These are phyloP conservation scores for Oenanthe melanoleuca DNA, from an alignment of 2,113 vertebrate species.

Conservation along the genomic window DNA sequence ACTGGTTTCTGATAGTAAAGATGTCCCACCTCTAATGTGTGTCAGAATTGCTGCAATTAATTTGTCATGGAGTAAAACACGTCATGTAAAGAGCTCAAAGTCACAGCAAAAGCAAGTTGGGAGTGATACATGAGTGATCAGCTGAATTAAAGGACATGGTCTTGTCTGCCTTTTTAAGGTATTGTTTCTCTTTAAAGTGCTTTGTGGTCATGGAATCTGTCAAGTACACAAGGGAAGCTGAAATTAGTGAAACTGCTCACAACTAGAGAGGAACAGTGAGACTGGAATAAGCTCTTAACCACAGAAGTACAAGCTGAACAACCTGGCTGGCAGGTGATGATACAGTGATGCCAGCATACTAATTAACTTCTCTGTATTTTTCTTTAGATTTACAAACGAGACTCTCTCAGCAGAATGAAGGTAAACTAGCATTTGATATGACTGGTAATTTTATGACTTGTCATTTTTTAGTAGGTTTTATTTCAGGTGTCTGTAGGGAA, in stretches of 20 bases:
- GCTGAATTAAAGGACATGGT: neutral
- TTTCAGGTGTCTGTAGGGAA: neutral
- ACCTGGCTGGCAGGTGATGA: neutral
- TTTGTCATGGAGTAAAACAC: neutral
- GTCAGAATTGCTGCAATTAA: neutral
- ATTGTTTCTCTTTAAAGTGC: neutral
- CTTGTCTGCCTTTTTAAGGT: neutral
- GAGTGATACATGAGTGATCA: neutral
- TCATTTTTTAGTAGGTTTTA: neutral
- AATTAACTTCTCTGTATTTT: slow-evolving; percentile 25
- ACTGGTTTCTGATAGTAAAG: neutral
- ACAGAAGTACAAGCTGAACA: neutral
- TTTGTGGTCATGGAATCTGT: neutral
- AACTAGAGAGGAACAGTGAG: neutral
- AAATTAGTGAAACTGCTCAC: neutral
- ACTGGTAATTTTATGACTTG: neutral
- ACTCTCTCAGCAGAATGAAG: slow-evolving; percentile 86
- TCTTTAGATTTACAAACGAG: slow-evolving; percentile 85
- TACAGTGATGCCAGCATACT: neutral
- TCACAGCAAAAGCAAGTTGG: neutral
- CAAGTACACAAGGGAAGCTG: neutral
- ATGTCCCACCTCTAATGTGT: neutral
- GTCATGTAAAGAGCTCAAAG: neutral
- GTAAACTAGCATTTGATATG: slow-evolving; percentile 64
- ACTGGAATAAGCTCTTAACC: neutral